phyloP scores from a whole-genome alignment of 2,888 invertebrate genomes.

The Stegophylla sp. region DNA sequence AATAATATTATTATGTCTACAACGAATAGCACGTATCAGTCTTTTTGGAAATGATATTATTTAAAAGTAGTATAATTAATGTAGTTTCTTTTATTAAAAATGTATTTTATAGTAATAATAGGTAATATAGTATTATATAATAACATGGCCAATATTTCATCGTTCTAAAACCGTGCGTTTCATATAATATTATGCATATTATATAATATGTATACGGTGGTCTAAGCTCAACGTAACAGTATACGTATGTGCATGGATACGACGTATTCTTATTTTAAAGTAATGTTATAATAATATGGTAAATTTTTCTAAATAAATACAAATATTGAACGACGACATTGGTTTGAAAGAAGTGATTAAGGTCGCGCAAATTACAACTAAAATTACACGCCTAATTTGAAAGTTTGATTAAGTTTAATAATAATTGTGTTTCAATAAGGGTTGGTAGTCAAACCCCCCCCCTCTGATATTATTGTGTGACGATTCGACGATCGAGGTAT shows the following conservation, averaged over 20 bases:
- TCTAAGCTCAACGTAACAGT: conserved; percentile 1
- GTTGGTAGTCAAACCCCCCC: too few relatives aligned
- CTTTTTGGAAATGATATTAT: conserved; percentile 57
- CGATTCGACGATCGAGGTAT: too few relatives aligned
- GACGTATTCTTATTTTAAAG: too few relatives aligned
- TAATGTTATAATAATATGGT: too few relatives aligned
- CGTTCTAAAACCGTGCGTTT: conserved; percentile 8
- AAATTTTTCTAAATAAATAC: background rate
- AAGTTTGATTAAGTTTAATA: background rate
- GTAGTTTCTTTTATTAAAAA: conserved; percentile 14
- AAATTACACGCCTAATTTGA: background rate
- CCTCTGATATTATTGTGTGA: too few relatives aligned
- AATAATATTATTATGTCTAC: conserved; percentile 22
- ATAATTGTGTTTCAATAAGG: too few relatives aligned
- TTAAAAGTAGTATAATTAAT: conserved; percentile 36
- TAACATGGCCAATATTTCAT: conserved; percentile 26
- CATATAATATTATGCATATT: background rate
- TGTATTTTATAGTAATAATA: background rate
- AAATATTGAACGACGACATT: background rate
- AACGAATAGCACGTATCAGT: conserved; percentile 58
- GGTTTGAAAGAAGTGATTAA: background rate
- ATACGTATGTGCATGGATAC: background rate
- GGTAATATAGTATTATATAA: too few relatives aligned
- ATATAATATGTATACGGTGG: background rate
- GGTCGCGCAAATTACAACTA: too few relatives aligned